Evolutionary conservation across 2,888 invertebrate species (phyloP), one percentile per base, ranked within the genome.

Genomic region (Drosophila cognata): DNA sequence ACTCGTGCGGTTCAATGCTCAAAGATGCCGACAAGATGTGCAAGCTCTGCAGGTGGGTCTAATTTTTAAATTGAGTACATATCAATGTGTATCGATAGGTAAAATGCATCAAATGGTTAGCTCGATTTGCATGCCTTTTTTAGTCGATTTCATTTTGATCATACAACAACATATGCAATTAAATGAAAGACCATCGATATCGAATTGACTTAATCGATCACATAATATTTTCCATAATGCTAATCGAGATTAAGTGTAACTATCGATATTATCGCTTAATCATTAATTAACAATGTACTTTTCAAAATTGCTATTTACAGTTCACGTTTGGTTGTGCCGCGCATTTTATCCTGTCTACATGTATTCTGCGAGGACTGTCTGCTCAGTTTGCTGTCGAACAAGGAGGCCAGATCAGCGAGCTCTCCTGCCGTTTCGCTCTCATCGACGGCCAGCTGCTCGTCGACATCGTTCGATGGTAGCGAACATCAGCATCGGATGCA

Each of bases 361-460:
- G 97, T 97, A 60, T 98, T 98, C 94, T 99, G 99, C 94, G 97
- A 98, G 94, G 95, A 95, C 82, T 99, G 99, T 94, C 95, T 99
- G 91, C 96, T 96, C 92, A 97, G 97, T 92, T 94, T 96, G 91
- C 94, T 97, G 91, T 95, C 95, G 77, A 95, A 96, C 92, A 89
- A 90, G 71, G 84, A 84, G 43, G 13, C 95, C 94, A 95, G 95
- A 46, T 96, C 95, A 50, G 68, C 85, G 76, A 95, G 93, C 94
- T 90, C 86, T 2, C 87, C 86, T 35, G 73, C 77, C 2, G 71
- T 76, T 0, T 81, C 82, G 5, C 53, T 82, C 0, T 82, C 83
- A 13, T 82, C 89, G 95, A 93, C 94, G 95, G 88, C 94, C 52
- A 84, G 84, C 41, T 84, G 87, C 94, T 81, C 95, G 1, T 89